Evolutionary conservation across 2,888 invertebrate genomes (phyloP).

Genomic region (Nipponacmea schrenckii): DNA sequence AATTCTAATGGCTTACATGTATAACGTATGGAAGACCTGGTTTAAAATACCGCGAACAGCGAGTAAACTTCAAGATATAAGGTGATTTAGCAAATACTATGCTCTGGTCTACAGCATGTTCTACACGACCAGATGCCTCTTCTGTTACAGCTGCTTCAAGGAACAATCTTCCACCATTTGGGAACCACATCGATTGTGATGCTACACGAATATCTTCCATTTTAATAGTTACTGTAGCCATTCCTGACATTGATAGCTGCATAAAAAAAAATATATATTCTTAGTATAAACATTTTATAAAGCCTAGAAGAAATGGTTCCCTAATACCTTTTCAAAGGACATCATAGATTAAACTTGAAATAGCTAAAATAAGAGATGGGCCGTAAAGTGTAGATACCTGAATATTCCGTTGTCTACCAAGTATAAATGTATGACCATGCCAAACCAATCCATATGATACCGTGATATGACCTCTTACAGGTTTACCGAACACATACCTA

Average conservation of each 20-base stretch:
- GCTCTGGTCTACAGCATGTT: conserved; percentile 32
- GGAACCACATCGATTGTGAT: conserved; percentile 42
- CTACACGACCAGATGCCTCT: conserved; percentile 43
- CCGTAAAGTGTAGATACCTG: conserved; percentile 30
- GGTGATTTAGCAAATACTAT: conserved; percentile 40
- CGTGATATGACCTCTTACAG: conserved; percentile 45
- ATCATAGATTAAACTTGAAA: background rate
- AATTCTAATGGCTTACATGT: conserved; percentile 30
- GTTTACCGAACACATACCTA: conserved; percentile 51
- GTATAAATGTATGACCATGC: conserved; percentile 41
- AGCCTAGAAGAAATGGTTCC: too few species aligned
- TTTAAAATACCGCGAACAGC: conserved; percentile 44
- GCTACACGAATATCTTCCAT: conserved; percentile 32
- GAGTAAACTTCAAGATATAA: conserved; percentile 39
- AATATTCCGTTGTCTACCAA: conserved; percentile 33
- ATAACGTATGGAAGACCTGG: conserved; percentile 45
- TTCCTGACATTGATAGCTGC: conserved; percentile 37
- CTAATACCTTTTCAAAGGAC: too few species aligned
- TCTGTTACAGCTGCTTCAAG: conserved; percentile 44
- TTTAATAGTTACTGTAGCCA: conserved; percentile 25
- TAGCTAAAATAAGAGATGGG: background rate
- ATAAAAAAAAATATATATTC: too few species aligned
- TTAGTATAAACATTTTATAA: too few species aligned
- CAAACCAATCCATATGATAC: conserved; percentile 39
- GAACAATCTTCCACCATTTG: conserved; percentile 42